Evolutionary conservation across 1,140 invertebrate species (phyloP).

Genomic region (Thalassaphorura encarpata): DNA sequence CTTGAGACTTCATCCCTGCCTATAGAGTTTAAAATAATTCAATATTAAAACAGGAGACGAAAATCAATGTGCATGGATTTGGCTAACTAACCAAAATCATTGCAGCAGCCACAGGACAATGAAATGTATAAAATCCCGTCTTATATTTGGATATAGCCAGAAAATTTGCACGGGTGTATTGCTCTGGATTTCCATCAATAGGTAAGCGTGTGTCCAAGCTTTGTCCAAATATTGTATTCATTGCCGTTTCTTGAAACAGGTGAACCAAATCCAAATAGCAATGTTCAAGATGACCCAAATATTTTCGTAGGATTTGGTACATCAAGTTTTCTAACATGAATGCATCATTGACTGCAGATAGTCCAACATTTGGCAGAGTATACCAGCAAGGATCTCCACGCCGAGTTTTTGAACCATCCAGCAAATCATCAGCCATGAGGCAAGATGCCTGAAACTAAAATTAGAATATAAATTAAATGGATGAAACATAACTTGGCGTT

Average conservation of each 20-base stretch:
- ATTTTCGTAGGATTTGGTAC: constrained; percentile 63
- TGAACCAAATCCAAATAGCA: constrained; percentile 73
- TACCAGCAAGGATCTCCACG: too few relatives aligned
- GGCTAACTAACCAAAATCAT: too few relatives aligned
- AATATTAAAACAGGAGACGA: too few relatives aligned
- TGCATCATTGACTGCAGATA: constrained; percentile 57
- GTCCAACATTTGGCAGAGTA: constrained; percentile 43
- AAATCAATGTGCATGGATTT: too few relatives aligned
- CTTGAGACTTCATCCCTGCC: not conserved
- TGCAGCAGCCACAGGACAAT: constrained; percentile 50
- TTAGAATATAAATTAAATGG: too few relatives aligned
- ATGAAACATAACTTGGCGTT: too few relatives aligned
- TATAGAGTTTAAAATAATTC: too few relatives aligned
- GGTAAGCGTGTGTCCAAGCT: constrained; percentile 4
- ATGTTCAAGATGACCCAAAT: constrained; percentile 64
- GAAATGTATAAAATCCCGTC: constrained; percentile 56
- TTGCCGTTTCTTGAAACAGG: constrained; percentile 58
- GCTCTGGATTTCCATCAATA: too few relatives aligned
- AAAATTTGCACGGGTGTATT: constrained; percentile 43
- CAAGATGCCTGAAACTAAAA: too few relatives aligned
- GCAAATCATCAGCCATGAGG: too few relatives aligned
- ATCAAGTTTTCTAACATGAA: constrained; percentile 67
- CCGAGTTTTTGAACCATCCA: too few relatives aligned
- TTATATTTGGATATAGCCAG: constrained; percentile 51
- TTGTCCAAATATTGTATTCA: constrained; percentile 8